Conservation (phyloP, 2,888 invertebrate species). For the Andrena fulva region DNA sequence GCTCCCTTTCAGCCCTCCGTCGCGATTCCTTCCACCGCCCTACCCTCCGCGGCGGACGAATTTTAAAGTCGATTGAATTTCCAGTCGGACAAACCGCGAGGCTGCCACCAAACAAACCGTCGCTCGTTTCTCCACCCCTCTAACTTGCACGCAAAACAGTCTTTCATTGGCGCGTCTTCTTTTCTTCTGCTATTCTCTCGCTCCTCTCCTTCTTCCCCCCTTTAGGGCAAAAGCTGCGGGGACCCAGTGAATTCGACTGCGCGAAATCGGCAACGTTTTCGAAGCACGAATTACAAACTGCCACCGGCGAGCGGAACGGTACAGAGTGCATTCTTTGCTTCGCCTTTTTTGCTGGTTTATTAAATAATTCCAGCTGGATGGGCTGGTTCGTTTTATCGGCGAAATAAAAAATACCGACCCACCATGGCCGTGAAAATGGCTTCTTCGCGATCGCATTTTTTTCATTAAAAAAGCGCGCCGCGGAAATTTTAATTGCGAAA, state of each 20-base stretch:
- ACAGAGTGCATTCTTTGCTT: not conserved
- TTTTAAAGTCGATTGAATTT: conserved; percentile 71
- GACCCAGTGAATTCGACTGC: not conserved
- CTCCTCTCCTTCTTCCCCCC: not conserved
- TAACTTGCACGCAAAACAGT: conserved; percentile 38
- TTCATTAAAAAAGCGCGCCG: conserved; percentile 33
- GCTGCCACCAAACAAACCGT: conserved; percentile 40
- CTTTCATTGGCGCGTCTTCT: conserved; percentile 8
- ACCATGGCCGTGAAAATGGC: not conserved
- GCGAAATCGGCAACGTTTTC: not conserved
- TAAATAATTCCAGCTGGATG: conserved; percentile 17
- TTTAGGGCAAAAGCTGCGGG: not conserved
- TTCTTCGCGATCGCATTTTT: conserved; percentile 8
- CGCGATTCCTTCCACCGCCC: conserved; percentile 25
- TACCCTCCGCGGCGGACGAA: conserved; percentile 48
- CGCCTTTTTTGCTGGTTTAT: conserved; percentile 6
- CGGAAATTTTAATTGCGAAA: conserved; percentile 81
- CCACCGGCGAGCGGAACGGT: not conserved
- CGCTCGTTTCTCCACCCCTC: conserved; percentile 47
- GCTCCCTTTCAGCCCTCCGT: conserved; percentile 25
- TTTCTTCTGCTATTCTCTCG: not conserved
- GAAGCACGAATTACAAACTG: not conserved
- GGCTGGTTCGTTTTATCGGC: conserved; percentile 25
- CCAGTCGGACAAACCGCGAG: conserved; percentile 52
- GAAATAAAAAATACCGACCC: conserved; percentile 34